These are phyloP conservation scores for Latrodectus hesperus DNA, from an alignment of 2,888 invertebrate genomes.

Conservation along the genomic window DNA sequence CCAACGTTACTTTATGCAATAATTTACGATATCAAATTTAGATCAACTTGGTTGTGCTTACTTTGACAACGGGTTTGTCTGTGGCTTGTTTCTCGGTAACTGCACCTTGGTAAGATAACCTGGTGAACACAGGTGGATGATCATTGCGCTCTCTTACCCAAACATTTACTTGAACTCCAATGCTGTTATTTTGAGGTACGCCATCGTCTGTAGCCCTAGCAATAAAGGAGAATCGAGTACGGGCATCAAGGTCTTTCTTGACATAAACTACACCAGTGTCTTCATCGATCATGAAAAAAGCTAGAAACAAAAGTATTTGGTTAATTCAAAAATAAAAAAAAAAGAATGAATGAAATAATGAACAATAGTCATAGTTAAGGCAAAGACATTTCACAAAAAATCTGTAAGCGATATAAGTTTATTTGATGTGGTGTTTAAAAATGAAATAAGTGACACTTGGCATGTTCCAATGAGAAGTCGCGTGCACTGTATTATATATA, in stretches of 20 bases:
- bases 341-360: too few relatives aligned
- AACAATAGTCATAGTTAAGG: too few relatives aligned
- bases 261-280: slow-evolving; percentile 72
- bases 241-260: slow-evolving; percentile 69
- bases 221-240: slow-evolving; percentile 73
- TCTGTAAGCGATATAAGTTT: too few relatives aligned
- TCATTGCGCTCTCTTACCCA: slow-evolving; percentile 72
- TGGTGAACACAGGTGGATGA: slow-evolving; percentile 72
- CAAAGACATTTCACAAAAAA: too few relatives aligned
- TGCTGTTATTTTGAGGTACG: slow-evolving; percentile 73
- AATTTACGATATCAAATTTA: not conserved
- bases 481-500: too few relatives aligned
- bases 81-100: slow-evolving; percentile 71
- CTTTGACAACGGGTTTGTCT: slow-evolving; percentile 71
- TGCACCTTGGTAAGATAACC: slow-evolving; percentile 71
- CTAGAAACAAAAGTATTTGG: slow-evolving; percentile 30
- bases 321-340: too few relatives aligned
- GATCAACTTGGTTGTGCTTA: not conserved
- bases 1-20: not conserved
- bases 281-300: slow-evolving; percentile 72
- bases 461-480: too few relatives aligned
- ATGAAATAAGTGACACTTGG: too few relatives aligned
- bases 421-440: too few relatives aligned
- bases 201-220: slow-evolving; percentile 76
- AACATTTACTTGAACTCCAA: slow-evolving; percentile 72